Base-by-base conservation (phyloP, 2,797 vertebrate genomes). In the Hephaestus fuliginosus region DNA sequence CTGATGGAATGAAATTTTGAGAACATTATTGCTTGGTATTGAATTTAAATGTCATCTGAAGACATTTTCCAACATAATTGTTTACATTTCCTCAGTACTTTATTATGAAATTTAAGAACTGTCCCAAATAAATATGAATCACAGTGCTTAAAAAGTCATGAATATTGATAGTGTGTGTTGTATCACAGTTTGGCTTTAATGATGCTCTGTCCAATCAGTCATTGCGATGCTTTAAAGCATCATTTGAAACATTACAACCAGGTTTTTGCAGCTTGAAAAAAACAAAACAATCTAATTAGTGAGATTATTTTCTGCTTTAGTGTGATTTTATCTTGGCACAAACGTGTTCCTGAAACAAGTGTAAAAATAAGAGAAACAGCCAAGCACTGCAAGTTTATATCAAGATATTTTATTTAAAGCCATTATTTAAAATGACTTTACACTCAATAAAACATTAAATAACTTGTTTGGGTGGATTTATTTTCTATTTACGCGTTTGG, bases 401-500 rank as follows among this genome's bases (percentile, higher is more conserved):
- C 2, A 13, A 39, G 1, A 51, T 15, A 7, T 49, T 36, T 12
- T 8, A 22, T 36, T 61, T 22, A 1, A 62, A 57, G 6, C 49
- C 20, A 20, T 60, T 44, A n/a, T 61, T 57, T 41, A 25, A 12
- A 22, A n/a, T 41, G 1, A 17, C 64, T 58, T 33, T 22, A 67
- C n/a, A 55, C 17, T 56, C 5, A 30, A 15, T 53, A 14, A 39
- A 75, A 60, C 11, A 61, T 53, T 0, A 10, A 55, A 49, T 20
- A 30, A 73, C 22, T 46, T 55, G 44, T 64, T 25, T 25, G 41
- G 44, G 3, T 67, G n/a, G 10, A 48, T 18, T 44, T 65, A 4
- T 80, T 70, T 25, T 48, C 18, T 30, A 17, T 52, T 11, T 41
- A 49, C 52, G 65, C 58, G 53, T 49, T 36, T 65, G 69, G 64